These are phyloP conservation scores for Caenorhabditis sp. DNA, from an alignment of 2,888 invertebrate species.

Conservation along the genomic window DNA sequence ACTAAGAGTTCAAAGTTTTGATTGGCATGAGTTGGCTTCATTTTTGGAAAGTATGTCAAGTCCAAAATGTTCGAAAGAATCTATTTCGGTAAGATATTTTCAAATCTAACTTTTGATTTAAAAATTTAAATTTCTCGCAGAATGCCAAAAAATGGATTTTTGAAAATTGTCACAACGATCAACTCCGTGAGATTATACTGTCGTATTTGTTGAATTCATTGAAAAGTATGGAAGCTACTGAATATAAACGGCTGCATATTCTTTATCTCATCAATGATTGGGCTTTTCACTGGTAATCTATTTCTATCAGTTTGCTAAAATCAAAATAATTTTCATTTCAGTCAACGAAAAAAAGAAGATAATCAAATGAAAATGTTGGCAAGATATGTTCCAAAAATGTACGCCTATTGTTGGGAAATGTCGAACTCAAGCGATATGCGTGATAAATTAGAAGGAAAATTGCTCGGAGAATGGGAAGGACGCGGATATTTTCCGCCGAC, in stretches of 20 bases:
- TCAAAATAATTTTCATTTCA: too few species aligned
- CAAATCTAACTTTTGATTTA: not conserved
- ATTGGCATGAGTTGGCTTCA: constrained; percentile 7
- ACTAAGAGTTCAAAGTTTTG: constrained; percentile 9
- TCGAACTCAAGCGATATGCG: constrained; percentile 68
- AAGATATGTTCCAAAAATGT: constrained; percentile 95
- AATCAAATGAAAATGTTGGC: constrained; percentile 91
- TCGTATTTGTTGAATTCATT: constrained; percentile 74
- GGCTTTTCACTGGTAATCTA: constrained; percentile 80
- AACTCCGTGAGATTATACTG: constrained; percentile 80
- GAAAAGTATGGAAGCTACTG: constrained; percentile 78
- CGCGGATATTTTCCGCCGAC: constrained; percentile 76
- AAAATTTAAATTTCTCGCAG: constrained; percentile 8
- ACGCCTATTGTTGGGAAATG: constrained; percentile 88
- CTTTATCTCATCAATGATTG: constrained; percentile 99
- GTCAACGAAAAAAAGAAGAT: constrained; percentile 92
- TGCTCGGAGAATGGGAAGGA: constrained; percentile 92
- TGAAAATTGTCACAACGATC: constrained; percentile 83
- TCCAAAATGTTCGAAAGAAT: constrained; percentile 33
- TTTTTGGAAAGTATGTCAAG: constrained; percentile 12
- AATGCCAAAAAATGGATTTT: constrained; percentile 95
- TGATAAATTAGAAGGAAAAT: constrained; percentile 79
- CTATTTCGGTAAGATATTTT: constrained; percentile 17
- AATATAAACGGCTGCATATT: constrained; percentile 92
- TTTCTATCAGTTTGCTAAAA: too few species aligned